These are phyloP conservation scores for Smithornis capensis DNA, from an alignment of 2,113 vertebrate species.

Conservation along the genomic window DNA sequence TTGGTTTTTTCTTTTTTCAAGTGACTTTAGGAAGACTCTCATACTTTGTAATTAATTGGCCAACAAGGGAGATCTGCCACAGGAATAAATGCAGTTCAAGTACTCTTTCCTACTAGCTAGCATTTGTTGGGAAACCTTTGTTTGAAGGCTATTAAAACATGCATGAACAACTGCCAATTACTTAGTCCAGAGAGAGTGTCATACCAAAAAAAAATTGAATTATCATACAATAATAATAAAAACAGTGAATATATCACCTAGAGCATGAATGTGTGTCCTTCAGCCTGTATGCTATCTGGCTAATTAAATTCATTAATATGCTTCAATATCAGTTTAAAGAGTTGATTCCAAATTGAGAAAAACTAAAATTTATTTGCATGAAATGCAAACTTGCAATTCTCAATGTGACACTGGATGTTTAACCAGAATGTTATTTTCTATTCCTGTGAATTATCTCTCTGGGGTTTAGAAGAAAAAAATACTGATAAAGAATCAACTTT, in stretches of 20 bases:
- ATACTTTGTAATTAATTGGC: conserved; percentile 86
- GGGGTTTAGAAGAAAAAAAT: not conserved
- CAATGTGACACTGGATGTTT: conserved; percentile 36
- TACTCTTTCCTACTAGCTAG: conserved; percentile 72
- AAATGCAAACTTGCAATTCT: conserved; percentile 2
- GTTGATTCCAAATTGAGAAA: conserved; percentile 33
- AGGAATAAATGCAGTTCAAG: conserved; percentile 81
- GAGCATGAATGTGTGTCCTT: conserved; percentile 30
- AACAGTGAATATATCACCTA: conserved; percentile 60
- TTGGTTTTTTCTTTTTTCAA: not conserved
- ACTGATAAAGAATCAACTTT: not conserved
- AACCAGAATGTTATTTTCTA: conserved; percentile 1
- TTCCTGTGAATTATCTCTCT: not conserved
- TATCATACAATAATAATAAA: conserved; percentile 76
- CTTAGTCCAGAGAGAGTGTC: conserved; percentile 62
- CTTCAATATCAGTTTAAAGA: conserved; percentile 37
- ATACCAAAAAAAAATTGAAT: conserved; percentile 16
- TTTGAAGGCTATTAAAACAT: conserved; percentile 78
- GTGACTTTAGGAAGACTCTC: conserved; percentile 68
- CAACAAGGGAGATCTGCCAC: conserved; percentile 86
- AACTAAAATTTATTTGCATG: conserved; percentile 47
- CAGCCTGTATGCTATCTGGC: conserved; percentile 30
- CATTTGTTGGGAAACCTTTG: conserved; percentile 76
- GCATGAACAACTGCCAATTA: conserved; percentile 78
- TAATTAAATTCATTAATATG: conserved; percentile 62